Conservation (phyloP, 2,888 invertebrate species). For the Polydrusus cervinus region DNA sequence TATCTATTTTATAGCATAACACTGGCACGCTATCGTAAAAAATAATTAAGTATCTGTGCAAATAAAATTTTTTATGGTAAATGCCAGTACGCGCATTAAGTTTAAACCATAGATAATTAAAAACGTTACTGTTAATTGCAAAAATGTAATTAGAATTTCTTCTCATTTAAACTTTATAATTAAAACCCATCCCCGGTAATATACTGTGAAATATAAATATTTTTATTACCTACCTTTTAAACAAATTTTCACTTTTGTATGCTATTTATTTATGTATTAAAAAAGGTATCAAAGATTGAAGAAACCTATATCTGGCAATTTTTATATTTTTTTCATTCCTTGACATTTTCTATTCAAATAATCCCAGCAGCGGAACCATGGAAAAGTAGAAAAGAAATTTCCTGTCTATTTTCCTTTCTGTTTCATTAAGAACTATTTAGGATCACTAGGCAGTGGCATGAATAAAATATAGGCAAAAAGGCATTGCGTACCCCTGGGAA, state of each 20-base stretch:
- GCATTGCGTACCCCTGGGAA: too few species aligned
- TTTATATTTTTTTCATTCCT: too few species aligned
- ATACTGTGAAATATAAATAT: not conserved
- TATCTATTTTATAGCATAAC: not conserved
- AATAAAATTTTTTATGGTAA: constrained; percentile 5
- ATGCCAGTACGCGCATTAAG: not conserved
- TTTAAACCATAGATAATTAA: constrained; percentile 17
- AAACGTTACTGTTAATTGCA: constrained; percentile 31
- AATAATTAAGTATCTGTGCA: constrained; percentile 3
- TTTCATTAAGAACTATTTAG: too few species aligned
- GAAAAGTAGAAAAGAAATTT: too few species aligned
- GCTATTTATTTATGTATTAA: too few species aligned
- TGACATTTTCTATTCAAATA: too few species aligned
- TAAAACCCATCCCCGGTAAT: not conserved
- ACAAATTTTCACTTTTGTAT: not conserved
- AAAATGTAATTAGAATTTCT: constrained; percentile 39
- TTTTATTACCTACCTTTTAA: constrained; percentile 1
- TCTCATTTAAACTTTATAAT: constrained; percentile 9
- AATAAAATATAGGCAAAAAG: too few species aligned
- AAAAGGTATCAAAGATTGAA: too few species aligned
- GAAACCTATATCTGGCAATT: too few species aligned
- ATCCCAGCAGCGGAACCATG: too few species aligned
- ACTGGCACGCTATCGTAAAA: not conserved
- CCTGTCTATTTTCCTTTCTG: too few species aligned
- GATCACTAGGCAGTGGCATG: too few species aligned